Percentiles rank a stretch among this genome's conserved stretches.
These are phyloP conservation scores for Peribatodes rhomboidaria DNA, from an alignment of 2,888 invertebrate genomes.

Conservation along the genomic window DNA sequence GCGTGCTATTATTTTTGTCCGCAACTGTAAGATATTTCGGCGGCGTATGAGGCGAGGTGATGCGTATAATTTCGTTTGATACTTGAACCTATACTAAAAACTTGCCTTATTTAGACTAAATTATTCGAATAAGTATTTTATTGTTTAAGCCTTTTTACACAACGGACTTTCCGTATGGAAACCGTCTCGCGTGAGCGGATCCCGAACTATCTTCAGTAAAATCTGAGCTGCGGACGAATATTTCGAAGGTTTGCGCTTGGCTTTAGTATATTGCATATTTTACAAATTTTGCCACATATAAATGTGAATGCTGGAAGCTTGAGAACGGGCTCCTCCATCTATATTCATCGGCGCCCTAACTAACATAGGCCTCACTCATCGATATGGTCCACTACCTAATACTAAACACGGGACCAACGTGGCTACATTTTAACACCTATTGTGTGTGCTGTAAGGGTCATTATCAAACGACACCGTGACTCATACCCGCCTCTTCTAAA, in stretches of 20 bases:
- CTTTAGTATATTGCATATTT: constrained; percentile 8
- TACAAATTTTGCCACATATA: background rate
- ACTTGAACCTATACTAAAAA: constrained; percentile 7
- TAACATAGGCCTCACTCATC: constrained; percentile 17
- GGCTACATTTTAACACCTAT: constrained; percentile 42
- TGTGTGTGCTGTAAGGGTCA: constrained; percentile 28
- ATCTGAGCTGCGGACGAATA: background rate
- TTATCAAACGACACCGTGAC: constrained; percentile 48
- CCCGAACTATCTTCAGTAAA: too few relatives aligned
- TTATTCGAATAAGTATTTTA: constrained; percentile 11
- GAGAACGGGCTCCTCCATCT: constrained; percentile 6
- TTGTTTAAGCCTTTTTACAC: background rate
- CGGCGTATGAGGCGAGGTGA: constrained; percentile 45
- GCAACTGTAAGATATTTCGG: constrained; percentile 27
- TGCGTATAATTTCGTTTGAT: constrained; percentile 31
- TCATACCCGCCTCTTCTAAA: constrained; percentile 55
- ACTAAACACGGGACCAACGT: constrained; percentile 58
- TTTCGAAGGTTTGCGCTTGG: background rate
- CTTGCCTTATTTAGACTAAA: constrained; percentile 17
- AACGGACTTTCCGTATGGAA: background rate
- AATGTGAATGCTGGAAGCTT: constrained; percentile 2
- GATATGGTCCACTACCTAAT: constrained; percentile 51
- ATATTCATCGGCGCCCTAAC: constrained; percentile 23
- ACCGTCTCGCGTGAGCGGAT: too few relatives aligned
- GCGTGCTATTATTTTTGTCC: constrained; percentile 22